Percentiles rank a stretch among this genome's conserved stretches.
These are phyloP conservation scores for Antheraea mylitta DNA, from an alignment of 1,140 invertebrate species.

Conservation along the genomic window DNA sequence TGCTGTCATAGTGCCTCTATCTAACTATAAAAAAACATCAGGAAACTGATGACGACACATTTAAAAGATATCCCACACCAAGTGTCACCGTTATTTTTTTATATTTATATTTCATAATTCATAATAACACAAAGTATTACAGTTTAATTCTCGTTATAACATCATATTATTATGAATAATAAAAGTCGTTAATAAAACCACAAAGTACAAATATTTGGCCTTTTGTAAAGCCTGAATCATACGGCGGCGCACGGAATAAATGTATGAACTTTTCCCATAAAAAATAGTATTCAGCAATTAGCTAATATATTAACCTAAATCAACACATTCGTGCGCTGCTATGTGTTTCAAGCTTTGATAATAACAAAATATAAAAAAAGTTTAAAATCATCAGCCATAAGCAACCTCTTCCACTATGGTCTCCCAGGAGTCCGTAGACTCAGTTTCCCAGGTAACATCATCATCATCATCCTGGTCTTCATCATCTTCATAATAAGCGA, in stretches of 20 bases:
- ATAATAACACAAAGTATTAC: background rate
- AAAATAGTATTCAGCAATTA: no score
- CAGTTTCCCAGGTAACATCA: slow-evolving; percentile 54
- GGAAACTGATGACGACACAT: no score
- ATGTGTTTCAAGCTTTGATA: slow-evolving; percentile 10
- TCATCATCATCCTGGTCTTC: slow-evolving; percentile 43
- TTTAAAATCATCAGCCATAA: slow-evolving; percentile 44
- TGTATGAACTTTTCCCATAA: no score
- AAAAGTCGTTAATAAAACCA: background rate
- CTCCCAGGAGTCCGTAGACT: slow-evolving; percentile 64
- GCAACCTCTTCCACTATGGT: slow-evolving; percentile 66
- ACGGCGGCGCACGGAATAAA: background rate
- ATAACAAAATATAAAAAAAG: slow-evolving; percentile 7
- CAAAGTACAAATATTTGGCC: background rate
- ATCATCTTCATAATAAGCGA: slow-evolving; percentile 59
- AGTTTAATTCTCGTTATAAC: background rate
- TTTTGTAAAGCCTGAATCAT: background rate
- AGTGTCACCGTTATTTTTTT: background rate
- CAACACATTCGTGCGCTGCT: background rate
- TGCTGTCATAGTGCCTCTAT: no score
- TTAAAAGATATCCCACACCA: background rate
- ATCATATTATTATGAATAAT: background rate
- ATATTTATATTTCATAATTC: background rate
- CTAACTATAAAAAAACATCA: no score
- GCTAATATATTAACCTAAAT: background rate